Evolutionary conservation across 2,797 vertebrate genomes (phyloP), one percentile per base, ranked within the genome.

Genomic region (Lepus townsendii): DNA sequence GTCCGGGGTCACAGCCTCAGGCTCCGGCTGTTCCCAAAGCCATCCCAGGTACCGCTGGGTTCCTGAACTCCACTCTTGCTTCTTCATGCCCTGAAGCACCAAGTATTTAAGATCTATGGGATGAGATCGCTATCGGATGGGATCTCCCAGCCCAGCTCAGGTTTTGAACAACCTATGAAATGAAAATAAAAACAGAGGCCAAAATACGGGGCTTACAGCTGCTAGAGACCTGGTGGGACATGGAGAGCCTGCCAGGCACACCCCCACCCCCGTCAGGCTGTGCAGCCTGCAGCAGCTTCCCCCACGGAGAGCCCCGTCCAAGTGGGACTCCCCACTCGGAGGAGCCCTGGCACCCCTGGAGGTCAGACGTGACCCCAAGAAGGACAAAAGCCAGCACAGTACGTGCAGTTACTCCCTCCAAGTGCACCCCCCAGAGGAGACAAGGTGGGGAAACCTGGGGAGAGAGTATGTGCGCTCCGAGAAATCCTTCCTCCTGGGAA

Each of bases 121-220:
- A 47, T 47, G 24, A 84, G 84, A 72, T 20, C 2, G 10, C 16
- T 54, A 65, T n/a, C 63, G 69, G 76, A 52, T 42, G 3, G 22
- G 22, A 60, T 5, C 13, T 3, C 2, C 38, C 16, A 24, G 2
- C 32, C 17, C 2, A 9, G 32, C 14, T 22, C 13, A 30, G 38
- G 57, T 42, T 95, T 93, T 78, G 86, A 95, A 52, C 32, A 90
- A 80, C 17, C 66, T 87, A 13, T 87, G n/a, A 65, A 79, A 19
- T 54, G 66, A 62, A 69, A 77, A 26, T 26, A 79, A n/a, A 66
- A n/a, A 32, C 89, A 82, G 7, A 95, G 77, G 38, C 13, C 35
- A 66, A 54, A 78, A 32, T 60, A 62, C 19, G 60, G 35, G 26
- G 26, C 50, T 90, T 85, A 19, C 30, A 24, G 27, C 20, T 63